phyloP scores from a whole-genome alignment of 1,140 invertebrate species.

The Drosophila azteca region DNA sequence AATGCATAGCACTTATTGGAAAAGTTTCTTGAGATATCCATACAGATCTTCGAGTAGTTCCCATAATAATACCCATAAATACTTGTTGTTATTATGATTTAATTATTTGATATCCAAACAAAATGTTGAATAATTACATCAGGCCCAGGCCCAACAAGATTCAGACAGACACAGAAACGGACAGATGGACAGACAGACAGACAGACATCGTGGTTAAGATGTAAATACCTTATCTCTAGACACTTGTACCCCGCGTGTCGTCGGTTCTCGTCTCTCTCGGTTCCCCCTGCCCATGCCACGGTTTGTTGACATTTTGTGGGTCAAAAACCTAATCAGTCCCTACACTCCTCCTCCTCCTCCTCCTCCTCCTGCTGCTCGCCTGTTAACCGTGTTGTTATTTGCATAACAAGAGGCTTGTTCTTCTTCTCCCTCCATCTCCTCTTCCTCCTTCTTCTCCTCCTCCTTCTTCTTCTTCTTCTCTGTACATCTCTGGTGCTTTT shows the following conservation, averaged over 20 bases:
- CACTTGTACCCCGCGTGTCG: not conserved
- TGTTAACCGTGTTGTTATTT: conserved; percentile 21
- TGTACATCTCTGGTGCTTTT: conserved; percentile 4
- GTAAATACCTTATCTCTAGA: not conserved
- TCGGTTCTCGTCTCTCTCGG: conserved; percentile 5
- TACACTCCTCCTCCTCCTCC: not conserved
- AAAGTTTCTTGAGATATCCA: too few relatives aligned
- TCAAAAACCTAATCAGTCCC: conserved; percentile 29
- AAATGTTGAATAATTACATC: too few relatives aligned
- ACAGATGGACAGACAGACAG: conserved; percentile 6
- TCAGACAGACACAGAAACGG: conserved; percentile 4
- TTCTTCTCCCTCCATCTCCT: not conserved
- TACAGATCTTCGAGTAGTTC: too few relatives aligned
- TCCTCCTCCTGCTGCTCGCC: not conserved
- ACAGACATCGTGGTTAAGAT: not conserved
- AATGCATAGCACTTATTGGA: too few relatives aligned
- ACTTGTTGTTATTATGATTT: too few relatives aligned
- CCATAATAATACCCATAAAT: too few relatives aligned
- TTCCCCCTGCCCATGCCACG: conserved; percentile 15
- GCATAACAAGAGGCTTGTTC: conserved; percentile 27
- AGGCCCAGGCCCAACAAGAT: not conserved
- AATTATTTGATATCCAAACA: too few relatives aligned
- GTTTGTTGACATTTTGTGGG: conserved; percentile 28
- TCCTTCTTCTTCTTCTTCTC: not conserved
- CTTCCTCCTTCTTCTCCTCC: not conserved